Conservation (phyloP, 2,797 vertebrate genomes). For the Natrix natrix region DNA sequence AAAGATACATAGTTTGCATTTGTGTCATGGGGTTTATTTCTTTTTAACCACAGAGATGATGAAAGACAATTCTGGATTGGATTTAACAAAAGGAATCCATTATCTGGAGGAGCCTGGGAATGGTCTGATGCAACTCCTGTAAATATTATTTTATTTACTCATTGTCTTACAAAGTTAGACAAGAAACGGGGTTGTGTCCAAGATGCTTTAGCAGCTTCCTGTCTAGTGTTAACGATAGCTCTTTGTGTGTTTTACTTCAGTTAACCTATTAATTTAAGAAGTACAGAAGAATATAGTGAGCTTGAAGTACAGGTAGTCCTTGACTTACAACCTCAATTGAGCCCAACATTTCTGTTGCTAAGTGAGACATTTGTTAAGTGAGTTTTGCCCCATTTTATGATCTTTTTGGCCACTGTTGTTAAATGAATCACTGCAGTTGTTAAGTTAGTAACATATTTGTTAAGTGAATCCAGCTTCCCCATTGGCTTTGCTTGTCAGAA, state of each 20-base stretch:
- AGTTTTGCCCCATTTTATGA: not conserved
- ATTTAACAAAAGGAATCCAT: conserved; percentile 87
- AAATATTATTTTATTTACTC: conserved; percentile 58
- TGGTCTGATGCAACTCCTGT: conserved; percentile 92
- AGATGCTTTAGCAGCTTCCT: not conserved
- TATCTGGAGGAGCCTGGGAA: conserved; percentile 80
- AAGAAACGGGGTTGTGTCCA: not conserved
- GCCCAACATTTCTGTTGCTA: not conserved
- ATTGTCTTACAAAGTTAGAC: not conserved
- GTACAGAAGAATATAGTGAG: not conserved
- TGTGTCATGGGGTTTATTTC: not conserved
- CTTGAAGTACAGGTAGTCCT: not conserved
- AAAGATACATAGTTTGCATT: not conserved
- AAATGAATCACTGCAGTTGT: not conserved
- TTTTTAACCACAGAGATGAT: conserved; percentile 71
- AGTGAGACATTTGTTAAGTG: not conserved
- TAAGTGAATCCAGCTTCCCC: not conserved
- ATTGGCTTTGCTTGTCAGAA: not conserved
- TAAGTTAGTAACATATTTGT: not conserved
- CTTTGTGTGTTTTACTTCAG: not conserved
- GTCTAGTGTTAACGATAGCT: not conserved
- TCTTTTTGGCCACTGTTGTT: not conserved
- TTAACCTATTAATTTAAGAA: not conserved
- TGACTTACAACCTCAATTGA: not conserved
- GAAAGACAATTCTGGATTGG: conserved; percentile 94